Evolutionary conservation across 2,113 vertebrate genomes (phyloP), one percentile per base, ranked within the genome.

Genomic region (Cryptotis parvus): DNA sequence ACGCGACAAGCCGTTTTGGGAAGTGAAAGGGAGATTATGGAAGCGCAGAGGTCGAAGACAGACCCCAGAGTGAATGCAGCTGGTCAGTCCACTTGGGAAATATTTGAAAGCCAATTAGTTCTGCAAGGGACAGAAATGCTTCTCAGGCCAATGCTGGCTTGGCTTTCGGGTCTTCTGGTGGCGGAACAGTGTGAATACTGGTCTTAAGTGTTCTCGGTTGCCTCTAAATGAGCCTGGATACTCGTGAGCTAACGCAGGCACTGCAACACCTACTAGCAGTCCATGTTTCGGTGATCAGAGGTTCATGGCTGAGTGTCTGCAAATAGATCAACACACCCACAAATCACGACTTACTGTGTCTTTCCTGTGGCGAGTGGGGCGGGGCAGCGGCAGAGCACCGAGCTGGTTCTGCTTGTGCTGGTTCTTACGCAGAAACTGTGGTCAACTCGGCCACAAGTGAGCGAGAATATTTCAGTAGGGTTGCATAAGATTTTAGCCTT

Each of bases 61-160:
- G 52, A 72, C 37, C 20, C 83, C 68, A 61, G 78, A 85, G 12
- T 82, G 49, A 90, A 66, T 4, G 58, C 49, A 88, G 15, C 24
- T 39, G 7, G 39, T 20, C 33, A 87, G 20, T 45, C 22, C 5
- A 41, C 41, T 88, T 88, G 9, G 45, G 73, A 91, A 84, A 81
- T 81, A 94, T 74, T 90, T 92, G 61, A 72, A 78, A 83, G 73
- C 77, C 33, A 66, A 69, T 68, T 80, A 92, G n/a, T 68, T 81
- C 76, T 89, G 15, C 11, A 87, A 45, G 75, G 89, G 83, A 37
- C 22, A 82, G 43, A 93, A 81, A 45, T 82, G 26, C 91, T 66
- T 91, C 41, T 68, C 18, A 29, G 78, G 69, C 81, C 58, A 76
- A 24, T 90, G 7, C 91, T 89, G 33, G 2, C 79, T 85, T 90